Evolutionary conservation across 2,888 invertebrate species (phyloP).

Genomic region (Furcula furcula): DNA sequence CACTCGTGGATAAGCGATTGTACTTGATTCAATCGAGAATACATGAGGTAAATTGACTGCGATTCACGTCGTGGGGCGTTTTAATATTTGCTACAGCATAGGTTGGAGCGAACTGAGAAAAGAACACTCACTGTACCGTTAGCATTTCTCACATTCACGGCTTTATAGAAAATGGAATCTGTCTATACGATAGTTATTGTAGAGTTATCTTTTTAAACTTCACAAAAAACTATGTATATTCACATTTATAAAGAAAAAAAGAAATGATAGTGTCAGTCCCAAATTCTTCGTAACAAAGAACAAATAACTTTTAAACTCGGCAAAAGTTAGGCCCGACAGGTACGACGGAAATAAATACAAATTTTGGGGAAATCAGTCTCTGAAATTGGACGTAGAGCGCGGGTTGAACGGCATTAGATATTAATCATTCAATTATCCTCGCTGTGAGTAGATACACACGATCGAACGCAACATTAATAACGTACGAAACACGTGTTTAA

Average conservation of each 20-base stretch:
- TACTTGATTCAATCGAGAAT: background rate
- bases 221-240: too few relatives aligned
- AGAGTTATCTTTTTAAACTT: too few relatives aligned
- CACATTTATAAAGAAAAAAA: too few relatives aligned
- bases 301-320: background rate
- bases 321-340: background rate
- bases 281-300: background rate
- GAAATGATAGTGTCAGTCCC: too few relatives aligned
- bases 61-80: background rate
- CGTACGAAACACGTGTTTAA: background rate
- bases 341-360: constrained; percentile 8
- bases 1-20: background rate
- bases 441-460: constrained; percentile 17
- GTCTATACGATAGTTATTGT: too few relatives aligned
- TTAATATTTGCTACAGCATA: background rate
- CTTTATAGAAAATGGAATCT: too few relatives aligned
- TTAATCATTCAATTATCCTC: constrained; percentile 21
- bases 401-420: constrained; percentile 17
- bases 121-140: too few relatives aligned
- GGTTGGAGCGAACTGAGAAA: too few relatives aligned
- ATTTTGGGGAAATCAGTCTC: constrained; percentile 3
- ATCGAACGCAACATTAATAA: background rate
- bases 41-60: background rate
- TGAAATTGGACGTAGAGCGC: constrained; percentile 9
- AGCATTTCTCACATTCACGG: too few relatives aligned